A percentile compares a stretch with the other conserved stretches of the same genome.
Evolutionary conservation across 2,888 invertebrate species (phyloP).

Genomic region (Stramonita haemastoma): DNA sequence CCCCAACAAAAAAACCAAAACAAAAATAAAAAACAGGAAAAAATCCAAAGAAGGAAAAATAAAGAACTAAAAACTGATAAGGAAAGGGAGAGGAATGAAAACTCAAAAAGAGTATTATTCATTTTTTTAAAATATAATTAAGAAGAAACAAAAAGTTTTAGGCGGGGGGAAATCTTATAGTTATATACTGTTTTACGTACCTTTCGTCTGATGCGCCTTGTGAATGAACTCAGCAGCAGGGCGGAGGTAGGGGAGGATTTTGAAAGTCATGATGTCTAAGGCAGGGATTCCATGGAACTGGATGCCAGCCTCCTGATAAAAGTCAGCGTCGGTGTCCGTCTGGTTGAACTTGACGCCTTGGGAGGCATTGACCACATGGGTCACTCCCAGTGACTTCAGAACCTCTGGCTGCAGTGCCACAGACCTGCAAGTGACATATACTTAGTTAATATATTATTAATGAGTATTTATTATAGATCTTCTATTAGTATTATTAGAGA

Average conservation of each 20-base stretch:
- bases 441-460: too few relatives aligned
- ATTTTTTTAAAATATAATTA: too few relatives aligned
- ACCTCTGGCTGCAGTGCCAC: slow-evolving; percentile 88
- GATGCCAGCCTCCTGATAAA: slow-evolving; percentile 85
- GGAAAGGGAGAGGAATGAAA: too few relatives aligned
- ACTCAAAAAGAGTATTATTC: too few relatives aligned
- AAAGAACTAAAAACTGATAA: too few relatives aligned
- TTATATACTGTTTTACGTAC: slow-evolving; percentile 48
- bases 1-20: too few relatives aligned
- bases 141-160: too few relatives aligned
- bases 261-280: slow-evolving; percentile 86
- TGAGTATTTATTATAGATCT: too few relatives aligned
- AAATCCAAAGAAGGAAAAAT: too few relatives aligned
- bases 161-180: too few relatives aligned
- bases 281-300: slow-evolving; percentile 89
- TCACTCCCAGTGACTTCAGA: slow-evolving; percentile 86
- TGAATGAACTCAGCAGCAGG: slow-evolving; percentile 89
- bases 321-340: slow-evolving; percentile 87
- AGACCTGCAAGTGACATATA: slow-evolving; percentile 79
- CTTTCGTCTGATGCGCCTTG: slow-evolving; percentile 79
- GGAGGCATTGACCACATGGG: slow-evolving; percentile 91
- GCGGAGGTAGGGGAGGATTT: slow-evolving; percentile 89
- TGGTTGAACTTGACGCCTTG: slow-evolving; percentile 84
- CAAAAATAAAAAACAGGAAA: too few relatives aligned
- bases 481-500: too few relatives aligned